These are phyloP conservation scores for Reticulitermes lucifugus DNA, from an alignment of 2,888 invertebrate genomes.

Conservation along the genomic window DNA sequence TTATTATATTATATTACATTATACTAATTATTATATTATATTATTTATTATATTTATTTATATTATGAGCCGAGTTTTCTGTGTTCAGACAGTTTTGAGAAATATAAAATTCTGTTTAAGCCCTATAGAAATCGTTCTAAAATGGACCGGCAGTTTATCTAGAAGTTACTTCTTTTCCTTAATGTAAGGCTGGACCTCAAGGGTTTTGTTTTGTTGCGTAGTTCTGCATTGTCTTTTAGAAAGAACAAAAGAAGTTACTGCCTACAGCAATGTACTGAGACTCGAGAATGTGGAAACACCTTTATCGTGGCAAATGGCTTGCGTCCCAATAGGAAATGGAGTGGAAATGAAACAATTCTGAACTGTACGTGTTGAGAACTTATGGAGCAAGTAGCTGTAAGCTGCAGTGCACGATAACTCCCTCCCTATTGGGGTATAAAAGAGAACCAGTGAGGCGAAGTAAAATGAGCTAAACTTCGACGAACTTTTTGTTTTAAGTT, in stretches of 20 bases:
- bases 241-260: background rate
- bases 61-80: no score
- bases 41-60: no score
- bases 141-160: no score
- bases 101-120: no score
- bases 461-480: no score
- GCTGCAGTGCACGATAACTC: background rate
- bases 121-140: no score
- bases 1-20: no score
- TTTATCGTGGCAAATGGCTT: constrained; percentile 26
- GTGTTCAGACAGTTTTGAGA: no score
- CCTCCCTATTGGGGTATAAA: background rate
- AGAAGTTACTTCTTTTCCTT: no score
- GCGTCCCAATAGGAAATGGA: constrained; percentile 26
- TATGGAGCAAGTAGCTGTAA: background rate
- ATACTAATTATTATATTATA: no score
- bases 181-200: no score
- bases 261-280: background rate
- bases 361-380: background rate
- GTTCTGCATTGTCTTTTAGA: background rate
- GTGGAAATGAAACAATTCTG: constrained; percentile 31
- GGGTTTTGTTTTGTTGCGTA: background rate
- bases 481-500: no score
- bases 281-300: background rate
- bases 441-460: background rate